Evolutionary conservation across 1,140 invertebrate species (phyloP).

Genomic region (Bombyx mori): DNA sequence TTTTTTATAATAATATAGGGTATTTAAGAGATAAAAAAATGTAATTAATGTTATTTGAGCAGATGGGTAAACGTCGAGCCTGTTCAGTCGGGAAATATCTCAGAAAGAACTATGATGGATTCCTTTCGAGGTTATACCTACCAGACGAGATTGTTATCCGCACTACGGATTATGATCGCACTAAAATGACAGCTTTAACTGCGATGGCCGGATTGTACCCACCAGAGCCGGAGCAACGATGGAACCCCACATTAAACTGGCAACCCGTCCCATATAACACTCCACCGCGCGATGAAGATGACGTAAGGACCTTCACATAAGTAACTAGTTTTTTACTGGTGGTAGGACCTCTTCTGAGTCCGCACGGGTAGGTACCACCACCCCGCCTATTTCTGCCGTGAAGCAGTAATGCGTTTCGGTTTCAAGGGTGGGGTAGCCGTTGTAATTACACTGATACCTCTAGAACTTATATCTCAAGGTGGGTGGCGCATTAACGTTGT

Average conservation of each 20-base stretch:
- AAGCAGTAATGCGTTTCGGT: too few species aligned
- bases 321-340: too few species aligned
- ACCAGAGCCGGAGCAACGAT: slow-evolving; percentile 56
- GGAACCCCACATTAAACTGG: slow-evolving; percentile 70
- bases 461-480: too few species aligned
- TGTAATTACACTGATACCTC: too few species aligned
- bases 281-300: slow-evolving; percentile 50
- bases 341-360: too few species aligned
- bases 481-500: too few species aligned
- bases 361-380: too few species aligned
- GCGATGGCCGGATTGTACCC: slow-evolving; percentile 72
- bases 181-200: slow-evolving; percentile 73
- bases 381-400: too few species aligned
- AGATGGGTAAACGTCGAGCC: slow-evolving; percentile 66
- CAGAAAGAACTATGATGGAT: slow-evolving; percentile 46
- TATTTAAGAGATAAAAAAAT: too few species aligned
- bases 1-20: too few species aligned
- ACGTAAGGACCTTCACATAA: slow-evolving; percentile 47
- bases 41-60: slow-evolving; percentile 7
- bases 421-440: too few species aligned
- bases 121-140: slow-evolving; percentile 54
- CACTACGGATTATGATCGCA: slow-evolving; percentile 73
- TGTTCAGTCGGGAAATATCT: slow-evolving; percentile 58
- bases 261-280: slow-evolving; percentile 72
- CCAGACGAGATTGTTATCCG: slow-evolving; percentile 67